phyloP scores from a whole-genome alignment of 2,797 vertebrate genomes.

The Morus bassanus region DNA sequence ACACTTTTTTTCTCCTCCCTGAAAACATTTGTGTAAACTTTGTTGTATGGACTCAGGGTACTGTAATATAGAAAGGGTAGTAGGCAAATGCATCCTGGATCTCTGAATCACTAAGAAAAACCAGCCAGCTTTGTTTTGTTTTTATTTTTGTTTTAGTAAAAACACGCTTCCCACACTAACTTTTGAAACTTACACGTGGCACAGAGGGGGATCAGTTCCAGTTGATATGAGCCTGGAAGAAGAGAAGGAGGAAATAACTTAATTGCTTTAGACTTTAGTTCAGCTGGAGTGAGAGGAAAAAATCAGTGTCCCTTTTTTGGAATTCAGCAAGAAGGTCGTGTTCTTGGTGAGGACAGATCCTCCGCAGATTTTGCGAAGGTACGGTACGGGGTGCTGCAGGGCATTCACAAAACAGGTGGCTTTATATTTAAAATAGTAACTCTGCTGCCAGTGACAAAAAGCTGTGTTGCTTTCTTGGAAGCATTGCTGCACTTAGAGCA shows the following conservation, averaged over 20 bases:
- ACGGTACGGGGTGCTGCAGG: not conserved
- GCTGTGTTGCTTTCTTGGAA: not conserved
- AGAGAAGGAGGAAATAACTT: constrained; percentile 66
- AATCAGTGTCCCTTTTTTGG: constrained; percentile 11
- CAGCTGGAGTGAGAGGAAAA: constrained; percentile 61
- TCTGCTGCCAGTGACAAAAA: not conserved
- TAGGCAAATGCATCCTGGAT: not conserved
- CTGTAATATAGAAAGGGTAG: not conserved
- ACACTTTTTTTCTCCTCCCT: not conserved
- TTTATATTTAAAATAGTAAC: not conserved
- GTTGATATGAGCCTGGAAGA: constrained; percentile 64
- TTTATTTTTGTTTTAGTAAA: constrained; percentile 35
- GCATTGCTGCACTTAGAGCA: not conserved
- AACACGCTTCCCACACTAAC: constrained; percentile 31
- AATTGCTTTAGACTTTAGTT: constrained; percentile 61
- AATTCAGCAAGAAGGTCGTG: constrained; percentile 28
- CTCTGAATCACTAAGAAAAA: constrained; percentile 31
- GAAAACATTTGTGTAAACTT: not conserved
- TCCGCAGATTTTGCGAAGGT: constrained; percentile 34
- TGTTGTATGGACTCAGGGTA: not conserved
- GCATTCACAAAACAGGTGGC: not conserved
- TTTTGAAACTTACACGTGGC: constrained; percentile 60
- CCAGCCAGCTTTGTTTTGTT: constrained; percentile 25
- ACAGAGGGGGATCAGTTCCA: constrained; percentile 66
- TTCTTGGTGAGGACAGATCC: constrained; percentile 11